phyloP scores from a whole-genome alignment of 2,797 vertebrate genomes.

The Bradypodion pumilum region DNA sequence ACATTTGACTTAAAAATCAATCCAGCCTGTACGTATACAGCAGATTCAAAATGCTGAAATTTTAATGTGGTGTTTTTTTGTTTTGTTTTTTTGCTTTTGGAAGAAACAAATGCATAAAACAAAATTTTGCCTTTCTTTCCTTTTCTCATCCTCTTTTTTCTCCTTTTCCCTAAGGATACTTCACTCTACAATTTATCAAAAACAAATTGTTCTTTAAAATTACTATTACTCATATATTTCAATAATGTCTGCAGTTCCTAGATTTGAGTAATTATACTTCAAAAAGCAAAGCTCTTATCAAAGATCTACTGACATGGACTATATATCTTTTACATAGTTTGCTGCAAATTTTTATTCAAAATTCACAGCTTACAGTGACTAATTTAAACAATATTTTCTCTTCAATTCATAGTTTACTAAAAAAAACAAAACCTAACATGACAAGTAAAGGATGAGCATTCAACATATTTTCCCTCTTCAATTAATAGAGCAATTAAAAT shows the following conservation, averaged over 20 bases:
- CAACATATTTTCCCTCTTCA: slow-evolving; percentile 71
- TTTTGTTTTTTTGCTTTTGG: neutral
- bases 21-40: neutral
- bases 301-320: slow-evolving; percentile 60
- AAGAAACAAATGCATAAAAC: neutral
- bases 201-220: slow-evolving; percentile 47
- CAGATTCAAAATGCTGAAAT: neutral
- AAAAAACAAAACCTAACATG: slow-evolving; percentile 61
- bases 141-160: neutral
- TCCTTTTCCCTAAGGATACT: neutral
- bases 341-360: slow-evolving; percentile 64
- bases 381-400: slow-evolving; percentile 73
- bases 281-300: slow-evolving; percentile 66
- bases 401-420: slow-evolving; percentile 72
- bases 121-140: rapidly evolving
- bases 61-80: too few species aligned
- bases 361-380: slow-evolving; percentile 66
- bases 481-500: slow-evolving; percentile 74
- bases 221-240: slow-evolving; percentile 53
- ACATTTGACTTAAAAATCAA: neutral
- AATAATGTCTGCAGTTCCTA: slow-evolving; percentile 56
- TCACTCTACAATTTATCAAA: slow-evolving; percentile 1
- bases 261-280: slow-evolving; percentile 69
- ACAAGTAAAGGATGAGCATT: slow-evolving; percentile 65
- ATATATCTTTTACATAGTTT: slow-evolving; percentile 72